Base-by-base conservation (phyloP, 1,140 invertebrate genomes). In the Drosophila kurseongensis region DNA sequence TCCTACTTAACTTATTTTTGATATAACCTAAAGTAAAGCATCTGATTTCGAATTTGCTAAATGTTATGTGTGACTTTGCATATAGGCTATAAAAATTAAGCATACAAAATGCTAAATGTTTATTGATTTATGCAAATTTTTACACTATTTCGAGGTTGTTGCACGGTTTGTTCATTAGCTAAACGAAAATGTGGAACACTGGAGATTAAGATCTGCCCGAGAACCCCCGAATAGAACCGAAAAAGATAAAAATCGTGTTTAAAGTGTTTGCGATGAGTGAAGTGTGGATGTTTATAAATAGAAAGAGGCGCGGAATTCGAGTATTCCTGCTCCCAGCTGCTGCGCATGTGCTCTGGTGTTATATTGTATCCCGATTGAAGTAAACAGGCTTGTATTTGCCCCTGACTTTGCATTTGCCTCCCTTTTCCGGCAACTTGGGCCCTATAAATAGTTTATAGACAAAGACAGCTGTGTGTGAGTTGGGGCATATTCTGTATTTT, bases 101-200 rank as follows among this genome's bases (percentile, higher is more conserved):
- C 14, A 54, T 60, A 76, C 56, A 55, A 51, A 40, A 65, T 41
- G 58, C 48, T 62, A 68, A 69, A 78, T 77, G 79, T 83, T 88
- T 86, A 88, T 88, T 74, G 83, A 83, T 89, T 89, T 88, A 88
- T 88, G 84, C 58, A 65, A 83, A 88, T 89, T 45, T 36, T 32
- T 27, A 57, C 62, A 73, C 32, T 41, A 47, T 13, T 58, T 12
- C 42, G 47, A 62, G 82, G 78, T 78, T 85, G 74, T 85, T 81
- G 78, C 57, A 35, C 48, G 48, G 27, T 76, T 27, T 18, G 55
- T 75, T 75, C 61, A 63, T 75, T 75, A 66, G 61, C 52, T 36
- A 62, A 57, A 52, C 51, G 51, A 10, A 8, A 35, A 57, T 75
- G 45, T 65, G 68, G 71, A 74, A 62, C 71, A 62, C 32, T 29